Evolutionary conservation across 2,113 vertebrate genomes (phyloP).

Genomic region (Enhydra lutris): DNA sequence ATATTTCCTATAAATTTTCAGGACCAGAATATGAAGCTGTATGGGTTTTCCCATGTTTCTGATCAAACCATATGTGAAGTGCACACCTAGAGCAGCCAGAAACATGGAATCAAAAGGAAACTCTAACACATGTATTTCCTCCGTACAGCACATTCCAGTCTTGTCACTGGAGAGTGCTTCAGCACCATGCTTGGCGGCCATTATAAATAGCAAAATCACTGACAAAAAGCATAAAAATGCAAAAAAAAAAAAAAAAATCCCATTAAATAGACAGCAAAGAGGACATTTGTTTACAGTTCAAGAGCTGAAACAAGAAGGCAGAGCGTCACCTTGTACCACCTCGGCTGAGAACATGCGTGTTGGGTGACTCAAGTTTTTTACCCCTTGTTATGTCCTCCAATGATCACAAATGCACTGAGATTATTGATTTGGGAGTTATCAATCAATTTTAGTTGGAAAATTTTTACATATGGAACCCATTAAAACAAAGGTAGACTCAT

Average conservation of each 20-base stretch:
- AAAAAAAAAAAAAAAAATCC: background rate
- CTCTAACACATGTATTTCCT: background rate
- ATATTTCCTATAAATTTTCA: background rate
- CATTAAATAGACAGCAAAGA: background rate
- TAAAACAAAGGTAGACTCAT: background rate
- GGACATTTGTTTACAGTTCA: background rate
- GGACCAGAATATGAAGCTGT: background rate
- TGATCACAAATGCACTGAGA: background rate
- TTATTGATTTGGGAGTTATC: background rate
- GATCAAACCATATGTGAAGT: background rate
- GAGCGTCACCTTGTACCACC: background rate
- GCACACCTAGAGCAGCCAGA: background rate
- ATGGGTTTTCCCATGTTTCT: background rate
- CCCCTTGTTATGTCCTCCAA: background rate
- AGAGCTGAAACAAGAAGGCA: background rate
- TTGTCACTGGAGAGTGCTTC: background rate
- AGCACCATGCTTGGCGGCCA: background rate
- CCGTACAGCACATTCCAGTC: background rate
- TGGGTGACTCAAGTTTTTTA: background rate
- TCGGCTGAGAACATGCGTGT: background rate
- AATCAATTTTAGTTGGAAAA: background rate
- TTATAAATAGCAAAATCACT: background rate
- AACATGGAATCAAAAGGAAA: background rate
- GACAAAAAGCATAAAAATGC: background rate
- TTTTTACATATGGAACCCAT: background rate